Percentiles rank a stretch among this genome's conserved stretches.
These are phyloP conservation scores for Neoarius graeffei DNA, from an alignment of 2,113 vertebrate species.

Conservation along the genomic window DNA sequence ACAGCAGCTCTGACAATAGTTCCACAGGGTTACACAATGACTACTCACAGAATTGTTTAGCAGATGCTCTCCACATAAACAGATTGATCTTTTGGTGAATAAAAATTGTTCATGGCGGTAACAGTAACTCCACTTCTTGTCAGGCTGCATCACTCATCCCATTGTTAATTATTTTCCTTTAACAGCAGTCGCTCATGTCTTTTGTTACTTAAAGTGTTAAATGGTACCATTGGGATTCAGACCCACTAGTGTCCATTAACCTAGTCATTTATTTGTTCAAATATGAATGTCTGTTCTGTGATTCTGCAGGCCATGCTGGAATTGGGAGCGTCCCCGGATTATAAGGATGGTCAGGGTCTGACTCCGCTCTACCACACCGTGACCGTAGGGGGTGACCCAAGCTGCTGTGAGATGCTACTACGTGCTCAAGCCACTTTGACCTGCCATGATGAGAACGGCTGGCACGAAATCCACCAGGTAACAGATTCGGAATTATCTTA, in stretches of 20 bases:
- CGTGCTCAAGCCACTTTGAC: conserved; percentile 74
- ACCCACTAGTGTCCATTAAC: background rate
- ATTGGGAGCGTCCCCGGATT: conserved; percentile 83
- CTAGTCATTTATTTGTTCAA: background rate
- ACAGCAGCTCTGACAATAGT: too few relatives aligned
- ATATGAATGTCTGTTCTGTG: background rate
- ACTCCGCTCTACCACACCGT: conserved; percentile 83
- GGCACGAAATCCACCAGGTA: conserved; percentile 90
- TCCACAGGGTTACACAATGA: too few relatives aligned
- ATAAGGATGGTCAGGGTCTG: conserved; percentile 84
- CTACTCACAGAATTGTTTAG: too few relatives aligned
- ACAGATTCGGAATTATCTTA: background rate
- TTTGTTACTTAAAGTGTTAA: background rate
- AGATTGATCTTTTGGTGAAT: background rate
- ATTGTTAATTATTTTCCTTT: background rate
- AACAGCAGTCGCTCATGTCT: background rate
- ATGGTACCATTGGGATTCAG: background rate
- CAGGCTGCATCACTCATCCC: background rate
- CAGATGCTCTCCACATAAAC: background rate
- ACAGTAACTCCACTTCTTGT: background rate
- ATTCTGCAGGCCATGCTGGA: conserved; percentile 70
- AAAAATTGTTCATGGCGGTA: background rate
- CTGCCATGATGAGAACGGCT: conserved; percentile 84
- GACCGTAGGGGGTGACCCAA: conserved; percentile 81
- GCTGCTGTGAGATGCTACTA: conserved; percentile 82